Base-by-base conservation (phyloP, 2,113 vertebrate genomes). In the Falco punctatus region DNA sequence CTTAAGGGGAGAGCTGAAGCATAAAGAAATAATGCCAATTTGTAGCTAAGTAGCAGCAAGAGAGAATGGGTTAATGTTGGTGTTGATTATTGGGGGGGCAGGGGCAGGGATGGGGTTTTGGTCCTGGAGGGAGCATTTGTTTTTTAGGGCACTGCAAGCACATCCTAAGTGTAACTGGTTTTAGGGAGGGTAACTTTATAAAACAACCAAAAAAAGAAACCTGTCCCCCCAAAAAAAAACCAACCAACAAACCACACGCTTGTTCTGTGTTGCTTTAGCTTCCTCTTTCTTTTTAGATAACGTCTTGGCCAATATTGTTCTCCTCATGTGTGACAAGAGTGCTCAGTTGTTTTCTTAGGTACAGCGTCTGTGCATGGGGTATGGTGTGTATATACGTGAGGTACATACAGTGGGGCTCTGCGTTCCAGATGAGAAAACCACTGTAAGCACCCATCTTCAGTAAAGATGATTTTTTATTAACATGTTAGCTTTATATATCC, bases 281-380 rank as follows among this genome's bases (percentile, higher is more conserved):
- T 82, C 42, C 52, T 51, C 61, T 65, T 84, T 85, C 5, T 27
- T 54, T 42, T 80, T 19, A 35, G 35, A 64, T 38, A 80, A 65
- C 22, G 33, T 70, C 54, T 16, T 80, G 46, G 33, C 23, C 67
- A 65, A 27, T 6, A 3, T 13, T 78, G 4, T 35, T 81, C 13
- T 64, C 5, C 40, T 38, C 4, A 1, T 32, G 5, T 70, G 20
- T 66, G 26, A 54, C 26, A 55, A 15, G 67, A 66, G 46, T 4
- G 4, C 15, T 70, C 7, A 5, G 10, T 2, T 54, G 18, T 61
- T 69, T 61, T 69, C 24, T 86, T 35, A 8, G 30, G 11, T 57
- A 28, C 0, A 0, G 51, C 2, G 19, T 30, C 15, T 14, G 22
- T 62, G 18, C 5, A 10, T 40, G 33, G 46, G 9, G 23, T 40